These are phyloP conservation scores for Hirundo rustica DNA, from an alignment of 2,797 vertebrate genomes.

Conservation along the genomic window DNA sequence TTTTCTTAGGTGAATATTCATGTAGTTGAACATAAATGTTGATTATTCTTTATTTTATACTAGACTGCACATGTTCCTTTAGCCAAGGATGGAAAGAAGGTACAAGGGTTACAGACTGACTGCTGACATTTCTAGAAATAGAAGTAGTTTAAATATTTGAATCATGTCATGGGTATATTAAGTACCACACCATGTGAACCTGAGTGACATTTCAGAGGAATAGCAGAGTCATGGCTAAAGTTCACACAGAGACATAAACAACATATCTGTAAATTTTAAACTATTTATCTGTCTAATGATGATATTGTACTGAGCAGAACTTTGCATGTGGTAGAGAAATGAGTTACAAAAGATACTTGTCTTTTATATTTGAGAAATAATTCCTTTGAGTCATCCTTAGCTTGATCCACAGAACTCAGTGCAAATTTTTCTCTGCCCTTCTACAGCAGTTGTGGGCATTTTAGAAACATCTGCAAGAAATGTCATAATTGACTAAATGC, in stretches of 20 bases:
- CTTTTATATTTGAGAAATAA: neutral
- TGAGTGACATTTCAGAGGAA: neutral
- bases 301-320: neutral
- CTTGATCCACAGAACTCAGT: neutral
- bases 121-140: constrained; percentile 48
- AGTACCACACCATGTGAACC: neutral
- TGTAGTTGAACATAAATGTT: neutral
- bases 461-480: constrained; percentile 18
- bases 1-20: neutral
- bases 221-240: neutral
- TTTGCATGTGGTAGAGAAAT: neutral
- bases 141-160: constrained; percentile 5
- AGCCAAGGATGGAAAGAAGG: neutral
- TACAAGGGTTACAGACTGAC: neutral
- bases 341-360: neutral
- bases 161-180: constrained; percentile 15
- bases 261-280: neutral
- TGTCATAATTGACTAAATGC: neutral
- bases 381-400: neutral
- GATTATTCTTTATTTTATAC: neutral
- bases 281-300: neutral
- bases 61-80: neutral
- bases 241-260: neutral
- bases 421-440: constrained; percentile 5
- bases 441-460: neutral